Percentiles rank a stretch among this genome's conserved stretches.
These are phyloP conservation scores for Periplaneta americana DNA, from an alignment of 1,140 invertebrate genomes.

Conservation along the genomic window DNA sequence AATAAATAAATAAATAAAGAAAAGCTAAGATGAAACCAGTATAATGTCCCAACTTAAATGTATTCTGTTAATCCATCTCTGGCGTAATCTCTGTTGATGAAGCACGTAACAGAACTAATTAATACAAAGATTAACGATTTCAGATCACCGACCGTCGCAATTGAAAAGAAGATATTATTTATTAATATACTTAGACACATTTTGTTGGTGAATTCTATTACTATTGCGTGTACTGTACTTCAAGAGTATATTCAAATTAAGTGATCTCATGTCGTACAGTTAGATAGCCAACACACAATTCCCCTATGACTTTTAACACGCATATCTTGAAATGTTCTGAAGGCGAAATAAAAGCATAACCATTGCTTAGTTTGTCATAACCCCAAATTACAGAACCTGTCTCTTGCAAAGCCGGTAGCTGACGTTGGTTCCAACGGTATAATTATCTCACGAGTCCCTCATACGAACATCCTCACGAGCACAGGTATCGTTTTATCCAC, in stretches of 20 bases:
- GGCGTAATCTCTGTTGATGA: no score
- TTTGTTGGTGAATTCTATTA: no score
- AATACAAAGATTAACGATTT: no score
- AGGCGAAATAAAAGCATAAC: not conserved
- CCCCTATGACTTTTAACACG: not conserved
- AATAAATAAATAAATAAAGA: no score
- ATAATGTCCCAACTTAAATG: no score
- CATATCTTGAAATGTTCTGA: not conserved
- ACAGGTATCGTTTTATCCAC: not conserved
- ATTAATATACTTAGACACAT: no score
- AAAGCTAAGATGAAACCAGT: no score
- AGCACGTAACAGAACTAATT: no score
- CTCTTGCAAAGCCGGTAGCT: not conserved
- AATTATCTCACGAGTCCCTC: not conserved
- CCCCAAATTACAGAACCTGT: not conserved
- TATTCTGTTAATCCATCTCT: no score
- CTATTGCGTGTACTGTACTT: no score
- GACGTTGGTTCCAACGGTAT: not conserved
- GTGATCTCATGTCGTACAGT: not conserved
- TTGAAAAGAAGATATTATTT: no score
- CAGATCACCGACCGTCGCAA: no score
- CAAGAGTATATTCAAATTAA: not conserved
- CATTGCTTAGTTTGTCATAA: not conserved
- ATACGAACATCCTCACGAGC: not conserved
- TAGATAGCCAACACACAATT: not conserved